phyloP scores from a whole-genome alignment of 2,797 vertebrate genomes.

The Falco rusticolus region DNA sequence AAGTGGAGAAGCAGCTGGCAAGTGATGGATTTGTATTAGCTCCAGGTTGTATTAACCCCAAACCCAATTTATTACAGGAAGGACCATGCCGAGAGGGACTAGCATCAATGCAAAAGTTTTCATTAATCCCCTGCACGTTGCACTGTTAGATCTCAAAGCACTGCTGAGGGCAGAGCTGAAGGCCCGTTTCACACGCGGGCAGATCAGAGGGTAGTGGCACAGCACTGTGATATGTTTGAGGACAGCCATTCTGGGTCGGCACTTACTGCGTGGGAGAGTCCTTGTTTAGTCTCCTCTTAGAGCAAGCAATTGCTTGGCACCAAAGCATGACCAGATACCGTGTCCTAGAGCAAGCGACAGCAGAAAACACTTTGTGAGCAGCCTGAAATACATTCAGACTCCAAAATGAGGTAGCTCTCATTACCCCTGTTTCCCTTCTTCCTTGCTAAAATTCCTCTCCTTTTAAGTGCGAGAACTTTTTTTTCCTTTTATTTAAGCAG shows the following conservation, averaged over 20 bases:
- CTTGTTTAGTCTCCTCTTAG: neutral
- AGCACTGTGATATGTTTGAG: accelerated
- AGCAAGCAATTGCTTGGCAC: neutral
- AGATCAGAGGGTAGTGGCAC: neutral
- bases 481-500: neutral
- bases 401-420: neutral
- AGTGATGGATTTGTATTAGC: too few relatives aligned
- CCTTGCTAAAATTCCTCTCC: neutral
- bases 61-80: neutral
- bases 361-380: neutral
- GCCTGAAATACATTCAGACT: neutral
- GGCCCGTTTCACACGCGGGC: accelerated
- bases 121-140: neutral
- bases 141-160: neutral
- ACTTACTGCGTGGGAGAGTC: accelerated
- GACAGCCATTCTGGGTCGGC: accelerated
- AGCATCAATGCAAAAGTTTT: neutral
- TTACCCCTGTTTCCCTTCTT: neutral
- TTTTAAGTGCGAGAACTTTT: neutral
- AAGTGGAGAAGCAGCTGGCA: neutral
- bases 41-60: neutral
- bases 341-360: accelerated
- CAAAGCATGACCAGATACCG: accelerated
- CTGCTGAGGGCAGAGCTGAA: neutral
- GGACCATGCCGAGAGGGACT: neutral